A percentile compares a stretch with the other conserved stretches of the same genome.
Conservation (phyloP, 2,113 vertebrate genomes). For the Bambusicola thoracicus region DNA sequence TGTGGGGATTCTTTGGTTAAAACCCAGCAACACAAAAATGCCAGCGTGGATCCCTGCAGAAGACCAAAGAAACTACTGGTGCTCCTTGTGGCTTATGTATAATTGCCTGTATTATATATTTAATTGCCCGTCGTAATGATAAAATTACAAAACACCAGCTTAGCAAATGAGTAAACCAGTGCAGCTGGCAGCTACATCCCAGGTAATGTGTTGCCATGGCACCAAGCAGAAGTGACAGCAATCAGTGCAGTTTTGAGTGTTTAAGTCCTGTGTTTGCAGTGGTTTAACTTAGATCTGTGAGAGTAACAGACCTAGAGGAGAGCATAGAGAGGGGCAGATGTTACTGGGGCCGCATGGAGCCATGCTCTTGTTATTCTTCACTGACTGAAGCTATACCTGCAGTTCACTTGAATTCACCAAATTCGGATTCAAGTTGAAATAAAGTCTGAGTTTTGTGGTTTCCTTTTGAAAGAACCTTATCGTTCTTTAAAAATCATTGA, state of each 20-base stretch:
- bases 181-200: neutral
- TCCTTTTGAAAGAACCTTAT: neutral
- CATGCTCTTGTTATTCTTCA: neutral
- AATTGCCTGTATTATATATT: neutral
- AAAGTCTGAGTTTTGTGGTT: neutral
- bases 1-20: neutral
- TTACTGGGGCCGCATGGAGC: fast-evolving
- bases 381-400: neutral
- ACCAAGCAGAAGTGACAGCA: fast-evolving
- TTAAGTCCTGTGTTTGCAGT: neutral
- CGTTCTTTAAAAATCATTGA: neutral
- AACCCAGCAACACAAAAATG: neutral
- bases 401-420: neutral
- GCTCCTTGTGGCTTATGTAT: neutral
- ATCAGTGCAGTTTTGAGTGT: neutral
- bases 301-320: fast-evolving
- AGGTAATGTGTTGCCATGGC: neutral
- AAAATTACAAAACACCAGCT: neutral
- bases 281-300: fast-evolving
- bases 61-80: neutral
- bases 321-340: neutral
- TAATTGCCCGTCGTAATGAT: neutral
- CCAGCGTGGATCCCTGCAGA: neutral
- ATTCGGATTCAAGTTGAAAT: neutral
- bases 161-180: neutral